Evolutionary conservation across 2,113 vertebrate genomes (phyloP).

Genomic region (Brachypteracias leptosomus): DNA sequence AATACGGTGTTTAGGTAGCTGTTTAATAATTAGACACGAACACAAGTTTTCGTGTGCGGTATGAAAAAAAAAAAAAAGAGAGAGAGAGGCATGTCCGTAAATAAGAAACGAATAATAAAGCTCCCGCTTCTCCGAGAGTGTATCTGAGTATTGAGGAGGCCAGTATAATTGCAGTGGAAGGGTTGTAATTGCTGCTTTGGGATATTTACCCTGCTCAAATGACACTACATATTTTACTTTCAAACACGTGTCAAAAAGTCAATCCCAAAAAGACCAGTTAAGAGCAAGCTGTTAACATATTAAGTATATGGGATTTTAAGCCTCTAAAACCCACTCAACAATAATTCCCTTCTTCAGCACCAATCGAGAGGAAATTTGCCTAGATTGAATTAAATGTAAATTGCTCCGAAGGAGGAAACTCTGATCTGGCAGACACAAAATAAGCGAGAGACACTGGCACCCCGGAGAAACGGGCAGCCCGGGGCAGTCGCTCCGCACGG

Average conservation of each 20-base stretch:
- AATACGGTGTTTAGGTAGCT: not conserved
- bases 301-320: slow-evolving; percentile 45
- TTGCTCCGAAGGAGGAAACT: slow-evolving; percentile 43
- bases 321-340: slow-evolving; percentile 56
- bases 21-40: not conserved
- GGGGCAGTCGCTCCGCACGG: not conserved
- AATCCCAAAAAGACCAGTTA: slow-evolving; percentile 60
- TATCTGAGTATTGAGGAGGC: not conserved
- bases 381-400: slow-evolving; percentile 56
- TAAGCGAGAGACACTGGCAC: not conserved
- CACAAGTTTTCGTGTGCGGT: not conserved
- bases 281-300: slow-evolving; percentile 56
- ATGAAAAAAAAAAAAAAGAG: not conserved
- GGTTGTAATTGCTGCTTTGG: slow-evolving; percentile 61
- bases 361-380: slow-evolving; percentile 60
- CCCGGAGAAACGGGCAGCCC: not conserved
- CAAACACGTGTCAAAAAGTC: slow-evolving; percentile 64
- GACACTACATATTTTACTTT: slow-evolving; percentile 61
- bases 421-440: not conserved
- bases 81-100: not conserved
- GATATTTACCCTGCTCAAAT: slow-evolving; percentile 66
- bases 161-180: not conserved
- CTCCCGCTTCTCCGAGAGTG: not conserved
- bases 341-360: slow-evolving; percentile 65
- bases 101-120: not conserved